Conservation (phyloP, 2,113 vertebrate species). For the Hippolais icterina region DNA sequence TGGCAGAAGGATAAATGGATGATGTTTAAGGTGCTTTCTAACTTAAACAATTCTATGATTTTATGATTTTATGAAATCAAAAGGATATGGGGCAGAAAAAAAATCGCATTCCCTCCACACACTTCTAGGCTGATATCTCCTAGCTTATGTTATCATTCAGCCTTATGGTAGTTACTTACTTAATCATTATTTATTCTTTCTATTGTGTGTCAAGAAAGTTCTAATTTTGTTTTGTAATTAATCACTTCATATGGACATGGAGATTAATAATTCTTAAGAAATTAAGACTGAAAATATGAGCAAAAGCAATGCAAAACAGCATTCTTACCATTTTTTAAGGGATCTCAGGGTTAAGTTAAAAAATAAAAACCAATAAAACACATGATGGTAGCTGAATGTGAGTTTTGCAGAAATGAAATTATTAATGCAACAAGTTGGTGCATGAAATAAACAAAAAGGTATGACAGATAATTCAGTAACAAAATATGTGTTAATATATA, state of each 20-base stretch:
- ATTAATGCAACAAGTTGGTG: constrained; percentile 6
- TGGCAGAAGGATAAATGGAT: background rate
- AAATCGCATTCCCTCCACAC: background rate
- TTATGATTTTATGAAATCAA: background rate
- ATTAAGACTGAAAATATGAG: background rate
- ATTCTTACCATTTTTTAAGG: background rate
- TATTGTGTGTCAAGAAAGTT: background rate
- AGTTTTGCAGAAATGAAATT: constrained; percentile 28
- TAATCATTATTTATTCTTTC: background rate
- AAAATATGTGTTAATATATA: constrained; percentile 53
- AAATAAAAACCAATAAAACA: background rate
- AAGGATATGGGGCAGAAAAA: background rate
- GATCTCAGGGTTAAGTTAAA: background rate
- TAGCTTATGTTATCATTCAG: background rate
- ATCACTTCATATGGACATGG: background rate
- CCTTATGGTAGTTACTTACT: background rate
- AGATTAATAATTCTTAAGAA: background rate
- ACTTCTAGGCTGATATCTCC: background rate
- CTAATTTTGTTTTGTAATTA: background rate
- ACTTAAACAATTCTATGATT: background rate
- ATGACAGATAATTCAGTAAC: constrained; percentile 55
- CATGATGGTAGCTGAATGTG: background rate
- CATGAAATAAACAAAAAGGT: background rate
- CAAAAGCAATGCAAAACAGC: background rate
- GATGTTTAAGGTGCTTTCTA: background rate